Evolutionary conservation across 2,888 invertebrate species (phyloP), one percentile per base, ranked within the genome.

Genomic region (Strigamia crassipes): DNA sequence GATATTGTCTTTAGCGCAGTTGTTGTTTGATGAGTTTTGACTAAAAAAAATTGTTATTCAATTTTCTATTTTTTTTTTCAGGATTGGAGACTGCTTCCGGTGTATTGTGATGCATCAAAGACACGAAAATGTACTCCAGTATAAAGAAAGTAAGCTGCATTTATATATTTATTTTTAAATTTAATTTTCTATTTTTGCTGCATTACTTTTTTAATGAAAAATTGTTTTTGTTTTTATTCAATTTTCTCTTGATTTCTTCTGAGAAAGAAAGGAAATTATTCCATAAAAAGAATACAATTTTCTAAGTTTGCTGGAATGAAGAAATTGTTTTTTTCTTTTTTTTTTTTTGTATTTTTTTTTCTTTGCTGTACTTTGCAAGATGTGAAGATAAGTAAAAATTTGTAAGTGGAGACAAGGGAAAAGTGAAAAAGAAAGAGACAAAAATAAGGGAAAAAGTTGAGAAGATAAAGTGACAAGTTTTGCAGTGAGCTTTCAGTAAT

Each of bases 101-200:
- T 97, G 96, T 89, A 94, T 97, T 87, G 96, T 96, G 88, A 96
- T 97, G 90, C 96, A 96, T 88, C 95, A 96, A 89, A 96, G 96
- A 89, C 96, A 97, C 90, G 92, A 93, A 87, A 97, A 97, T 90
- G 95, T 97, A 85, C 91, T 97, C 84, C 96, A 97, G 89, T 97
- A 96, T 91, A 97, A 97, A 93, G 96, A 96, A 91, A 96, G 97
- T 97, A 90, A 96, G 96, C 27, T 2, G 4, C n/a, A 73, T 27
- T 3, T 5, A 6, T 21, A 1, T 10, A n/a, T 23, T 21, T 27
- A 23, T 66, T 66, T 2, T 66, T 66, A 5, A 21, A 66, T 66
- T 61, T 61, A 2, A 9, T 61, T 21, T n/a, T n/a, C 9, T 21
- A 15, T 61, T 61, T 61, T n/a, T 61, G 61, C 9, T 61, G 12